phyloP scores from a whole-genome alignment of 2,113 vertebrate genomes.

The Apaloderma vittatum region DNA sequence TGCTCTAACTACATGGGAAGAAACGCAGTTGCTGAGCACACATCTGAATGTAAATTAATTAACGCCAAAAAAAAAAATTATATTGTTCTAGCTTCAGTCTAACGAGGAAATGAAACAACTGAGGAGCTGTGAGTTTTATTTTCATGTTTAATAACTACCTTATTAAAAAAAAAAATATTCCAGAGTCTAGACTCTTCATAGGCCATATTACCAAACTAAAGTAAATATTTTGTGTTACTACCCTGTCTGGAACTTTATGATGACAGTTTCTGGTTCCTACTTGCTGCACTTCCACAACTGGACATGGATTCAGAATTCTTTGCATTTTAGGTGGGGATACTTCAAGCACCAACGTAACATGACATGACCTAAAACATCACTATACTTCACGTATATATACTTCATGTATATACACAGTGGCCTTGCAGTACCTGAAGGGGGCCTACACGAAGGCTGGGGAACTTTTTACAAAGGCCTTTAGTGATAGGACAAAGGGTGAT shows the following conservation, averaged over 20 bases:
- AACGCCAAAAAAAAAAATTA: not conserved
- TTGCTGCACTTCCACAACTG: not conserved
- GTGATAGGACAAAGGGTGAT: no score
- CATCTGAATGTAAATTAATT: not conserved
- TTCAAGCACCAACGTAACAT: slow-evolving; percentile 18
- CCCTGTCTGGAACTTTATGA: not conserved
- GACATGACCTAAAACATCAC: not conserved
- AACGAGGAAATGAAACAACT: not conserved
- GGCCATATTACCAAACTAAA: not conserved
- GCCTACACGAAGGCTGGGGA: no score
- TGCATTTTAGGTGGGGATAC: not conserved
- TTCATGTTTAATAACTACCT: not conserved
- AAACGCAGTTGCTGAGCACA: not conserved
- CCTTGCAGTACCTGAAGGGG: no score
- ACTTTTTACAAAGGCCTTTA: no score
- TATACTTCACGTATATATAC: not conserved
- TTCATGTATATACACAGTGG: not conserved
- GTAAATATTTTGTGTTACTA: not conserved
- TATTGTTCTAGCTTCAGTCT: not conserved
- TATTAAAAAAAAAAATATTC: not conserved
- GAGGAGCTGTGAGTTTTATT: no score
- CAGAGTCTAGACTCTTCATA: not conserved
- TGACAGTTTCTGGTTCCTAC: not conserved
- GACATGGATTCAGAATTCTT: not conserved
- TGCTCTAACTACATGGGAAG: not conserved